Evolutionary conservation across 2,797 vertebrate species (phyloP).

Genomic region (Lagocephalus sceleratus): DNA sequence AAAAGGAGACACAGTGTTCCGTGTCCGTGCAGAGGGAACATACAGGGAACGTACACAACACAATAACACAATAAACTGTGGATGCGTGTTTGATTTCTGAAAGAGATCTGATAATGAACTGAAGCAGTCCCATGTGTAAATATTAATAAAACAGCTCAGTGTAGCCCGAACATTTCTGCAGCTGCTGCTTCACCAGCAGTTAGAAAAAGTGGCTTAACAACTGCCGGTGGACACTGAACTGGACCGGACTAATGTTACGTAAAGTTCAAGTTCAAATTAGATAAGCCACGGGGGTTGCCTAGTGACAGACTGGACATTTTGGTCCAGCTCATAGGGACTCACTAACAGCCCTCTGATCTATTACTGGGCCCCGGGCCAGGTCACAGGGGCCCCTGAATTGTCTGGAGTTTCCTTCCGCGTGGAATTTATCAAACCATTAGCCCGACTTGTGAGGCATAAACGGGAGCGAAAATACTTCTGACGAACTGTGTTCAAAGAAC

Average conservation of each 20-base stretch:
- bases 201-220: too few relatives aligned
- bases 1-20: conserved; percentile 22
- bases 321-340: conserved; percentile 21
- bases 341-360: conserved; percentile 29
- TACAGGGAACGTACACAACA: background rate
- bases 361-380: conserved; percentile 12
- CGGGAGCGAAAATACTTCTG: conserved; percentile 24
- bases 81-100: background rate
- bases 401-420: conserved; percentile 29
- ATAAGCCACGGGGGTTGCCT: background rate
- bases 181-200: background rate
- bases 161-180: background rate
- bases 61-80: background rate
- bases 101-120: background rate
- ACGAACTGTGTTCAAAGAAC: background rate
- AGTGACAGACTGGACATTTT: conserved; percentile 9
- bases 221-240: background rate
- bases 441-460: conserved; percentile 13
- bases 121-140: background rate
- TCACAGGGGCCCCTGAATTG: conserved; percentile 22
- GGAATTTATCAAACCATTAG: conserved; percentile 33
- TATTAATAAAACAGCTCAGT: background rate
- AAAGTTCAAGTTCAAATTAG: background rate
- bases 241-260: background rate
- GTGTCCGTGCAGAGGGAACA: conserved; percentile 2